phyloP scores from a whole-genome alignment of 1,140 invertebrate genomes.

The Ylistrum balloti region DNA sequence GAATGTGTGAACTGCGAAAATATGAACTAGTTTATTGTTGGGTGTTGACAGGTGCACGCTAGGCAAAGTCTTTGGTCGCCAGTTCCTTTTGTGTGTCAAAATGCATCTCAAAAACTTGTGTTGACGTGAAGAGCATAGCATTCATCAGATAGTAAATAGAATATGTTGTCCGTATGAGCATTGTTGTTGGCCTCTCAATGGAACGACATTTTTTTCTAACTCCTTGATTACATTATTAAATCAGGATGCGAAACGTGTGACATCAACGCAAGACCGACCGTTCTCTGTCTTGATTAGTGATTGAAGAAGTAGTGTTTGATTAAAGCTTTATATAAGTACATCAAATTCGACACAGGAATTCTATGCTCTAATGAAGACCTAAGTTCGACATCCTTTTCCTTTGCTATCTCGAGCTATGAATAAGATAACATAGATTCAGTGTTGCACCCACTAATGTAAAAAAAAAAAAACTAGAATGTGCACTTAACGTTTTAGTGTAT shows the following conservation, averaged over 20 bases:
- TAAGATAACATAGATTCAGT: too few species aligned
- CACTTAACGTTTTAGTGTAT: too few species aligned
- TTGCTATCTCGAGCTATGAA: too few species aligned
- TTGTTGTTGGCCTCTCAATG: not conserved
- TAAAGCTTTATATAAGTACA: too few species aligned
- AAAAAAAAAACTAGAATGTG: too few species aligned
- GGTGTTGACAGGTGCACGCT: not conserved
- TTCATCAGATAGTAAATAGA: not conserved
- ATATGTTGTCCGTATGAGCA: too few species aligned
- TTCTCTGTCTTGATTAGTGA: too few species aligned
- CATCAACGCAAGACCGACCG: not conserved
- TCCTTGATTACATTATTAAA: not conserved
- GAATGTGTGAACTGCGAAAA: not conserved
- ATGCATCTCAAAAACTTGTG: not conserved
- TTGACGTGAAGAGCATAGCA: not conserved
- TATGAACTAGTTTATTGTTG: not conserved
- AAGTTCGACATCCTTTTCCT: too few species aligned
- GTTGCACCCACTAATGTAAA: too few species aligned
- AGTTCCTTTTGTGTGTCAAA: not conserved
- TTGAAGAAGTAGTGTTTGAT: too few species aligned
- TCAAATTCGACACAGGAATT: too few species aligned
- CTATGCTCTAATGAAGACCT: too few species aligned
- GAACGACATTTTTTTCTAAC: not conserved
- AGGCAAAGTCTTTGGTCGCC: not conserved
- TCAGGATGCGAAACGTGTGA: not conserved